Evolutionary conservation across 1,140 invertebrate genomes (phyloP).

Genomic region (Drosophila pectinifera): DNA sequence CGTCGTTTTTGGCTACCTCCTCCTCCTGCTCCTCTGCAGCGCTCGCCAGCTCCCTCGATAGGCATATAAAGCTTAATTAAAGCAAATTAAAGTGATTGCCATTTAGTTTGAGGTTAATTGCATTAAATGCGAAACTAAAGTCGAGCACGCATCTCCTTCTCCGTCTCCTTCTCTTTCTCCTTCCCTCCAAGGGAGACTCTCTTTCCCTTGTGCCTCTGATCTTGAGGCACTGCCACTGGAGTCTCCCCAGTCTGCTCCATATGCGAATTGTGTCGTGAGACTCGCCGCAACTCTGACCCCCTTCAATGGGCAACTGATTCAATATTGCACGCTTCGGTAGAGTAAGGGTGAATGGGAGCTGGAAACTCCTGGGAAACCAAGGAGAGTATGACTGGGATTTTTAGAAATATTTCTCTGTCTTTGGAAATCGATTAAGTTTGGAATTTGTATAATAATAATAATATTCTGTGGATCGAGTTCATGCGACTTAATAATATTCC

Average conservation of each 20-base stretch:
- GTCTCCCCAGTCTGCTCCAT: slow-evolving; percentile 37
- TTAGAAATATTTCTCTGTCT: not conserved
- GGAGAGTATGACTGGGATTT: not conserved
- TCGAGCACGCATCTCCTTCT: slow-evolving; percentile 49
- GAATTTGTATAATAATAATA: not conserved
- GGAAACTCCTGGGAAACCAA: slow-evolving; percentile 7
- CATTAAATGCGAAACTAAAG: slow-evolving; percentile 80
- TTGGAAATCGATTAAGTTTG: no score
- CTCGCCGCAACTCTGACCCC: slow-evolving; percentile 65
- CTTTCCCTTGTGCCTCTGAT: slow-evolving; percentile 2
- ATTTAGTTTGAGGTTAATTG: slow-evolving; percentile 84
- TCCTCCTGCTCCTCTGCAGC: not conserved
- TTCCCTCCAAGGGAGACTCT: slow-evolving; percentile 14
- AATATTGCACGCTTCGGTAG: slow-evolving; percentile 35
- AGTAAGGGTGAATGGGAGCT: not conserved
- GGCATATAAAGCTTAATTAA: slow-evolving; percentile 83
- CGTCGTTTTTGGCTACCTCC: slow-evolving; percentile 57
- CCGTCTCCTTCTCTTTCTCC: no score
- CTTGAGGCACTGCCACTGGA: slow-evolving; percentile 13
- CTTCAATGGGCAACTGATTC: slow-evolving; percentile 62
- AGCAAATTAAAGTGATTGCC: slow-evolving; percentile 84
- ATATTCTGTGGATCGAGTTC: not conserved
- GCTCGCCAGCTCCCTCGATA: slow-evolving; percentile 32
- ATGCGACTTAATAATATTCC: no score
- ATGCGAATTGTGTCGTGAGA: slow-evolving; percentile 71